Percentiles rank a stretch among this genome's conserved stretches.
Conservation (phyloP, 2,888 invertebrate genomes). For the Eurytoma californica region DNA sequence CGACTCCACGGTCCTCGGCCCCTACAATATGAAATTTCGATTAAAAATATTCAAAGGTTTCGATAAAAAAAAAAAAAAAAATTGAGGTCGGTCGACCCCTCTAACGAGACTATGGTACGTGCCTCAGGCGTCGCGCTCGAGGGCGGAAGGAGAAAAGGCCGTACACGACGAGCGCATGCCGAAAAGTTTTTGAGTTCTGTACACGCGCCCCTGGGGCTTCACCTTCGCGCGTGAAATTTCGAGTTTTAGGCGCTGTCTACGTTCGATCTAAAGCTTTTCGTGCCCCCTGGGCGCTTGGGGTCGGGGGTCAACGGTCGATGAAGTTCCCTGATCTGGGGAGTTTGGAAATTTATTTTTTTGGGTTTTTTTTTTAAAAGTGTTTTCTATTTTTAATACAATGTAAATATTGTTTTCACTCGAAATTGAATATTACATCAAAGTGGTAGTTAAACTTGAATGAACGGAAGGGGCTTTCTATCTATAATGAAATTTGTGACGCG, state of each 20-base stretch:
- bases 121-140: neutral
- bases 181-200: slow-evolving; percentile 12
- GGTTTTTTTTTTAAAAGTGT: neutral
- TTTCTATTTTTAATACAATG: no score
- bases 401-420: neutral
- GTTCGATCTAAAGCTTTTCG: slow-evolving; percentile 1
- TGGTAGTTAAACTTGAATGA: slow-evolving; percentile 23
- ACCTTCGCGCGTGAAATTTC: slow-evolving; percentile 20
- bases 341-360: neutral
- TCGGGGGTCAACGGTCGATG: no score
- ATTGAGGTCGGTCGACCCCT: neutral
- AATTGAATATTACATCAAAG: neutral
- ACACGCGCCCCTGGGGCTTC: neutral
- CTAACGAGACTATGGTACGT: neutral
- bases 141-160: neutral
- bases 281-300: neutral
- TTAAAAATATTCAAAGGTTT: neutral
- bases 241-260: neutral
- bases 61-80: neutral
- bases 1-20: neutral
- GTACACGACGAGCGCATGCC: slow-evolving; percentile 17
- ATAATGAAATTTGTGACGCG: slow-evolving; percentile 24
- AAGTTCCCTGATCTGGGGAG: neutral
- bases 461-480: slow-evolving; percentile 20
- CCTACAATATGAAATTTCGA: no score